Base-by-base conservation (phyloP, 2,888 invertebrate genomes). In the Pheosia gnoma region DNA sequence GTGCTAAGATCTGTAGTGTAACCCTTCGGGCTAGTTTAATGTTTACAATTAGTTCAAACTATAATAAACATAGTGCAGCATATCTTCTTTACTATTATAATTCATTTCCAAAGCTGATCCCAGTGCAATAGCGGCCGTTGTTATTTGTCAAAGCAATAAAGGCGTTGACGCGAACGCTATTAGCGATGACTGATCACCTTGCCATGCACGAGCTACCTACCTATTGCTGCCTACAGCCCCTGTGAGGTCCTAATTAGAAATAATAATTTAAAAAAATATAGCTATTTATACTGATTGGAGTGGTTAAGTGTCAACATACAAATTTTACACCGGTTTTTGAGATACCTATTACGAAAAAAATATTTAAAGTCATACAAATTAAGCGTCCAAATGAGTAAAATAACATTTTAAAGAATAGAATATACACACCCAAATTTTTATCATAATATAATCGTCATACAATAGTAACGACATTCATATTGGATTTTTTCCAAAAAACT, bases 131-230 rank as follows among this genome's bases (percentile, higher is more conserved):
- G 4, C 37, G 53, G 51, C 8, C 11, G 53, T 8, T 53, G 37
- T 53, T 37, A 37, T 53, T 11, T 53, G 37, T 38, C 37, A 53
- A 37, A 53, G 9, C 53, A 53, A 51, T 53, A 37, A 37, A 53
- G 53, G 25, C 36, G 53, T 53, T 53, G 53, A 53, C 37, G 53
- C 37, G 53, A 4, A 13, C 0, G 11, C 11, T 38, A 53, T 53
- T 53, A 53, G 53, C 37, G 11, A 53, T 53, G 53, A 53, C 10
- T 53, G 37, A 53, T 53, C 4, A 53, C 53, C 53, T 37, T 3
- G 11, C 11, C 9, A 9, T 10, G 47, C 47, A n/a, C 47, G 43
- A 43, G 43, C 10, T 4, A 43, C 8, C 43, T 43, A 41, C 41
- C 10, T 10, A 45, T 10, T 10, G 10, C 10, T 11, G 45, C 45